Evolutionary conservation across 2,888 invertebrate genomes (phyloP).

Genomic region (Eucera pruinosa): DNA sequence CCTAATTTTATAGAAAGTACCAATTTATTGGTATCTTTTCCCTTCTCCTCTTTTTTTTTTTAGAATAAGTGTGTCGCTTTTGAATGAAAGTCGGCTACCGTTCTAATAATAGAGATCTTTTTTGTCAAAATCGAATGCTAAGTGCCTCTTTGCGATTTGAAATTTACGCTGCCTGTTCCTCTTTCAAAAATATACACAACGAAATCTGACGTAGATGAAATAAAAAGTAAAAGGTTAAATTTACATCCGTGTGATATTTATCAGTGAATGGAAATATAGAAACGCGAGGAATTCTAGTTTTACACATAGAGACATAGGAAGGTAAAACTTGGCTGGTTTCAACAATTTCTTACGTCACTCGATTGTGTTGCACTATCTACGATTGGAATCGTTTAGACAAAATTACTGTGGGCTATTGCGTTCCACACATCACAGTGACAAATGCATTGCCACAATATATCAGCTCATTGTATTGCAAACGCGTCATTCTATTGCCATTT

Average conservation of each 20-base stretch:
- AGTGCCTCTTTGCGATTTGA: background rate
- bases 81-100: conserved; percentile 4
- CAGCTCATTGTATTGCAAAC: too few species aligned
- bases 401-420: conserved; percentile 22
- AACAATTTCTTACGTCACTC: conserved; percentile 7
- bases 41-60: too few species aligned
- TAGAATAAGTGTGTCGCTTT: background rate
- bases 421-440: background rate
- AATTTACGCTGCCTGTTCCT: background rate
- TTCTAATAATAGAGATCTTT: conserved; percentile 9
- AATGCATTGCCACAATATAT: background rate
- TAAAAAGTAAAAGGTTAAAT: background rate
- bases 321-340: background rate
- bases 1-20: conserved; percentile 3
- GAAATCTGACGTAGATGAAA: background rate
- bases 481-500: background rate
- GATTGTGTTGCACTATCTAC: conserved; percentile 4
- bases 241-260: background rate
- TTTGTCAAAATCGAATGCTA: conserved; percentile 4
- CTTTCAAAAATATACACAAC: background rate
- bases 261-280: background rate
- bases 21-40: background rate
- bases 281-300: too few species aligned
- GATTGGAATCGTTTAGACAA: conserved; percentile 15
- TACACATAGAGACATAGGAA: background rate